phyloP scores from a whole-genome alignment of 2,797 vertebrate species.

The Sebastes steindachneri region DNA sequence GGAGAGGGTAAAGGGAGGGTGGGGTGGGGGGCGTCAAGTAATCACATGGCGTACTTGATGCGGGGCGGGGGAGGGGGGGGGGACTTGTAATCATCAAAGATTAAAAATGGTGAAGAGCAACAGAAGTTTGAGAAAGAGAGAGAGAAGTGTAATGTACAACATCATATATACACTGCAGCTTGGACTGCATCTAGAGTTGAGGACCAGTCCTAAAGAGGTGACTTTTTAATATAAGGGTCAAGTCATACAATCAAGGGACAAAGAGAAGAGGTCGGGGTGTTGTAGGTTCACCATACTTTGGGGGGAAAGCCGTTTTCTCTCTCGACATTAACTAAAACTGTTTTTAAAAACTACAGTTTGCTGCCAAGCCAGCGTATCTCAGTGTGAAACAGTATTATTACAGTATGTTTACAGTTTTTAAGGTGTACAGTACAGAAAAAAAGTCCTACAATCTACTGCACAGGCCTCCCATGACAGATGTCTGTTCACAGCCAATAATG shows the following conservation, averaged over 20 bases:
- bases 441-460: constrained; percentile 99
- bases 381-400: constrained; percentile 98
- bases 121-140: constrained; percentile 76
- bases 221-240: constrained; percentile 94
- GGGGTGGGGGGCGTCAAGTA: constrained; percentile 60
- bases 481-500: constrained; percentile 92
- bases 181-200: constrained; percentile 95
- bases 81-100: constrained; percentile 74
- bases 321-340: constrained; percentile 96
- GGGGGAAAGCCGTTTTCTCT: constrained; percentile 96
- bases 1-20: constrained; percentile 23
- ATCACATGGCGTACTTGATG: constrained; percentile 78
- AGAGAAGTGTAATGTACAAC: constrained; percentile 97
- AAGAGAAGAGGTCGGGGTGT: constrained; percentile 99
- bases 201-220: constrained; percentile 99
- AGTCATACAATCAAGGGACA: constrained; percentile 99
- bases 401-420: constrained; percentile 98
- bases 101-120: constrained; percentile 86
- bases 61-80: constrained; percentile 26
- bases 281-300: constrained; percentile 99
- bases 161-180: constrained; percentile 98
- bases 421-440: constrained; percentile 98
- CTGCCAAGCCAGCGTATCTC: constrained; percentile 96
- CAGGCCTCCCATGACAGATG: constrained; percentile 92
- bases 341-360: constrained; percentile 99